Evolutionary conservation across 2,113 vertebrate species (phyloP), one percentile per base, ranked within the genome.

Genomic region (Pelobates fuscus): DNA sequence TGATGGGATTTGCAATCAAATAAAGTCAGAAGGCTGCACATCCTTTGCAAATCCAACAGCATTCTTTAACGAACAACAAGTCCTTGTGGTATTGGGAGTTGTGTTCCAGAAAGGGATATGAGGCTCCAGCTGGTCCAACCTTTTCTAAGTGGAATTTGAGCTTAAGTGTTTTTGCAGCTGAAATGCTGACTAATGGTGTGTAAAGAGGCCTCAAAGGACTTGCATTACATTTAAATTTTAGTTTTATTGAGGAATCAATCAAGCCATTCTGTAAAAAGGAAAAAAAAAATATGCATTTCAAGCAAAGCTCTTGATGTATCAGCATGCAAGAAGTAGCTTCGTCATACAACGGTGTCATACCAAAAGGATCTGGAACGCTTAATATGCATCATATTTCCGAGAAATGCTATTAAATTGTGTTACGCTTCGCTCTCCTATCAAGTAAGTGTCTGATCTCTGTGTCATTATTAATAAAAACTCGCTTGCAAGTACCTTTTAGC

Each of bases 401-500:
- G 73, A 77, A 77, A 61, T 77, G 52, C 73, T 52, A 77, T 68
- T 68, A 77, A 67, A 68, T 30, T 18, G 37, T 25, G 64, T 59
- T 60, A 32, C 43, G 64, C 73, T 61, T 61, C 65, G 52, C 67
- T 77, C 57, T 21, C 57, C 41, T 59, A 59, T 46, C 64, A 67
- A 30, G 73, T 61, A 54, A 66, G 26, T 58, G 63, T 49, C 55
- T 27, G 37, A 68, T 77, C 64, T 67, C 41, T 46, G 30, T 54
- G 67, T 30, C 30, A 32, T 64, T 68, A 60, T 69, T 64, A 78
- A 71, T 55, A 78, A 66, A 65, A 67, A 26, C 27, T 27, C 17
- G 26, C 55, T 77, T 43, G 59, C 24, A 78, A 81, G 77, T 93
- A 99, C 97, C 97, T 97, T 99, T 99, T 84, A 99, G 93, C 97